phyloP scores from a whole-genome alignment of 2,113 vertebrate genomes.

The Carassius gibelio region DNA sequence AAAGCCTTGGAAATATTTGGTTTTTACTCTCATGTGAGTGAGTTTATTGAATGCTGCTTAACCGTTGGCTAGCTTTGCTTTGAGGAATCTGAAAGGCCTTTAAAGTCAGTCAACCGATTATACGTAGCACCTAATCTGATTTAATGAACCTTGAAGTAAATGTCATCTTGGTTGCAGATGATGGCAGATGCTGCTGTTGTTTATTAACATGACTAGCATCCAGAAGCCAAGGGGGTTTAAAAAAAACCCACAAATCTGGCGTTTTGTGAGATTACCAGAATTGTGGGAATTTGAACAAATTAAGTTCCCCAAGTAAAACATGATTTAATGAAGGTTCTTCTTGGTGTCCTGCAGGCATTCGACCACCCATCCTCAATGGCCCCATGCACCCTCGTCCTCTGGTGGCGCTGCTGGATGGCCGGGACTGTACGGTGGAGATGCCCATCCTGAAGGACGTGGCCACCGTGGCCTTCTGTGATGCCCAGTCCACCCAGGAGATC shows the following conservation, averaged over 20 bases:
- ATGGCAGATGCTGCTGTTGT: neutral
- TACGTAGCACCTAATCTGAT: neutral
- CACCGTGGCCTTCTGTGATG: conserved; percentile 95
- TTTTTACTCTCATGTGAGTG: neutral
- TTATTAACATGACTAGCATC: neutral
- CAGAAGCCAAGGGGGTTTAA: neutral
- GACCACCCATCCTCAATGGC: conserved; percentile 98
- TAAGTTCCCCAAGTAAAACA: neutral
- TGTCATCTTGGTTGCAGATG: neutral
- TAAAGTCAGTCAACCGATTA: neutral
- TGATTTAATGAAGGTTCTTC: neutral
- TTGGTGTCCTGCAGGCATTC: conserved; percentile 81
- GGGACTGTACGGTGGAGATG: conserved; percentile 97
- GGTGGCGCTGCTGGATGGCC: conserved; percentile 91
- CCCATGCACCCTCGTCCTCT: conserved; percentile 95
- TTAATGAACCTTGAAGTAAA: conserved; percentile 8
- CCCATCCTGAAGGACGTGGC: conserved; percentile 96
- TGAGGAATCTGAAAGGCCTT: neutral
- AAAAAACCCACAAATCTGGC: neutral
- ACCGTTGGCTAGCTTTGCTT: neutral
- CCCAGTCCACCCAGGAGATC: conserved; percentile 96
- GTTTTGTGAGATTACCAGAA: neutral
- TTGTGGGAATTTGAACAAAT: neutral
- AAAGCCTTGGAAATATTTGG: neutral
- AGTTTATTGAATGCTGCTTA: neutral